Conservation (phyloP, 2,113 vertebrate genomes). For the Pollachius pollachius region DNA sequence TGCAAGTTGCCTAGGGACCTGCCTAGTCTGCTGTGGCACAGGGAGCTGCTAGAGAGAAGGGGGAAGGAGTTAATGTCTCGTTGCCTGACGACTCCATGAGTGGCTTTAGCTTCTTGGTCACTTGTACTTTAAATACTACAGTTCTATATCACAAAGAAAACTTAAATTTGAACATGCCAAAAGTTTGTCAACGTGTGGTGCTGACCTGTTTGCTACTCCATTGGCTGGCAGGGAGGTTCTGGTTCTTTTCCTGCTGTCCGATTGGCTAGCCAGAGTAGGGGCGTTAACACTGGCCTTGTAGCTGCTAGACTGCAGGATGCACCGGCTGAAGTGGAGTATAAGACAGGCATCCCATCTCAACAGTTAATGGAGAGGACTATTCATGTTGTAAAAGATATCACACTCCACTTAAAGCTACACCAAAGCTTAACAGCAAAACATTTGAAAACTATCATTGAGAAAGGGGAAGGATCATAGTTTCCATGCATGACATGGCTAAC, state of each 20-base stretch:
- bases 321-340: constrained; percentile 60
- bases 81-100: constrained; percentile 27
- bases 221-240: constrained; percentile 68
- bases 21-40: constrained; percentile 70
- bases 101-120: constrained; percentile 55
- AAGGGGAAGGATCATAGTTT: neutral
- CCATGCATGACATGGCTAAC: no score
- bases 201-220: constrained; percentile 59
- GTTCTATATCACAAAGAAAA: neutral
- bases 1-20: constrained; percentile 74
- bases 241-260: constrained; percentile 86
- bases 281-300: constrained; percentile 77
- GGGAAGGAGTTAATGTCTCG: constrained; percentile 49
- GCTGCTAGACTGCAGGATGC: constrained; percentile 86
- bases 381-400: no score
- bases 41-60: constrained; percentile 71
- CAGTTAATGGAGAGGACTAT: neutral
- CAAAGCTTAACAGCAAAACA: no score
- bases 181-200: neutral
- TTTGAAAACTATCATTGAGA: no score
- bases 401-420: no score
- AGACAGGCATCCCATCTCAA: neutral
- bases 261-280: constrained; percentile 77
- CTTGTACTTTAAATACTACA: constrained; percentile 20
- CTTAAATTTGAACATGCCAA: neutral